Base-by-base conservation (phyloP, 2,113 vertebrate genomes). In the Carlito syrichta region DNA sequence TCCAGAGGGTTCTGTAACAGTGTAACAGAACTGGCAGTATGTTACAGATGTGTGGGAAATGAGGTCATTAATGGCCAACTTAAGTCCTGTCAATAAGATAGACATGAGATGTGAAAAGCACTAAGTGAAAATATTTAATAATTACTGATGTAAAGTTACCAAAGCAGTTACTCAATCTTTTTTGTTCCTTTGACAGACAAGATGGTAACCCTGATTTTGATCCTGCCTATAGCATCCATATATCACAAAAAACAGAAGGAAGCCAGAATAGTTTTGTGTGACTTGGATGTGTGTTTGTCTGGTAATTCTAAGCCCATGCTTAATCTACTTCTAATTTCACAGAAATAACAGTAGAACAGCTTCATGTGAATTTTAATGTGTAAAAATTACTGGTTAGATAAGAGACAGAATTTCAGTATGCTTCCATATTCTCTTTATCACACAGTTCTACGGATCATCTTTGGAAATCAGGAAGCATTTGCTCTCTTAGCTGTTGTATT, bases 121-220 rank as follows among this genome's bases (percentile, higher is more conserved):
- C 25, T 91, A 76, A 73, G 35, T 58, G 19, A 90, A 96, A 90
- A 63, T 73, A 84, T 84, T 94, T 77, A 58, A 83, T 19, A 87
- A 35, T 85, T 73, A 85, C 30, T 89, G 35, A 86, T 81, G 19
- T 23, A 54, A 89, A 86, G 43, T 69, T 90, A 77, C 60, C 81
- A 82, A 86, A 82, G 71, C 16, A 79, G 81, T 81, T 95, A 89
- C 14, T 20, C 71, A 74, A 40, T 63, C 20, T 68, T 90, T 74
- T 50, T 43, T 86, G 60, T 71, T 79, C 12, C 68, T 83, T 79
- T 79, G 84, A 87, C n/a, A 91, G 79, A 74, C 45, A 74, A 60
- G 11, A 35, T 23, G 58, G 48, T 17, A 74, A 71, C 32, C 43
- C 23, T 92, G 60, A 91, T 40, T 92, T 84, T 69, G 79, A 82